Evolutionary conservation across 2,797 vertebrate genomes (phyloP), one percentile per base, ranked within the genome.

Genomic region (Pogonophryne albipinna): DNA sequence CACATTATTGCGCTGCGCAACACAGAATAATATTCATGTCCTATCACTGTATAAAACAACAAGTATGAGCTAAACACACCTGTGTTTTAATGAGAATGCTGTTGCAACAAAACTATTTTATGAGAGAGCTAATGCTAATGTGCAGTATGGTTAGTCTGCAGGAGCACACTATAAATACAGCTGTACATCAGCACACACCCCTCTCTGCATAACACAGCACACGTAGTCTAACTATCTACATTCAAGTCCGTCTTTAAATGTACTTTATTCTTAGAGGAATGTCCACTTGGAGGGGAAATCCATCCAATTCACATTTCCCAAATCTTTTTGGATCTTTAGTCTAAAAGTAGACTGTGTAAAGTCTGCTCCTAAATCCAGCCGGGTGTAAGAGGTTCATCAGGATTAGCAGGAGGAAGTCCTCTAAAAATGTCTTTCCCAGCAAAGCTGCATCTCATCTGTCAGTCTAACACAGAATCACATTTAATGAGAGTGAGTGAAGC

Each of bases 281-380:
- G 46, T 56, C 27, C 68, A 14, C 34, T 59, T 57, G 13, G 45
- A 56, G 66, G 64, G n/a, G 11, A 83, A 83, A 80, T 71, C 20
- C 41, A 46, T 66, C 53, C 61, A 71, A 23, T 66, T 72, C 68
- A 78, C 87, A 90, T 91, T 87, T 91, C 80, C 71, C 69, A 85
- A 76, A 89, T 89, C 79, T 85, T 85, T 90, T 78, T 64, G 81
- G 87, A 91, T 89, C 67, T 83, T 57, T 44, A 23, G 34, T 82
- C 83, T 93, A 92, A 92, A 87, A 90, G 92, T 94, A 95, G 74
- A 51, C 2, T 15, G 81, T 52, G 84, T 79, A 89, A 93, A 93
- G 81, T 78, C 89, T 82, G 72, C 78, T 85, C 73, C 88, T 87
- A 85, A 89, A 81, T 84, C 63, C 70, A 73, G 78, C 58, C 85